These are phyloP conservation scores for Peribatodes rhomboidaria DNA, from an alignment of 2,888 invertebrate genomes.

Conservation along the genomic window DNA sequence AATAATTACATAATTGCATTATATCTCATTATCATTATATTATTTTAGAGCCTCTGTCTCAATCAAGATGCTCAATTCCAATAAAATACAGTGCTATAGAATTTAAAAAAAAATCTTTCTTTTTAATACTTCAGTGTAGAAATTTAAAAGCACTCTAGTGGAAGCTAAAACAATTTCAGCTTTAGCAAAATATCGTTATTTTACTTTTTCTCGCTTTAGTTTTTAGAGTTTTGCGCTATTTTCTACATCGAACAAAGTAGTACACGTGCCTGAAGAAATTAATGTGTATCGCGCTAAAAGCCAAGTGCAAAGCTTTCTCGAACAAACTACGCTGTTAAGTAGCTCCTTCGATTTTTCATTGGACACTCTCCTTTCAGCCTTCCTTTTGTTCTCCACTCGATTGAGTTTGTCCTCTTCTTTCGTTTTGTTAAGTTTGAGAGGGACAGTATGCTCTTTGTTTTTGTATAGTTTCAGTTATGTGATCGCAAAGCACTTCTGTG, in stretches of 20 bases:
- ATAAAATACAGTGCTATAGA: too few relatives aligned
- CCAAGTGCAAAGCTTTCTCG: conserved; percentile 59
- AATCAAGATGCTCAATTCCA: too few relatives aligned
- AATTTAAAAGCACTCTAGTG: conserved; percentile 10
- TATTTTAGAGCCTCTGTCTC: too few relatives aligned
- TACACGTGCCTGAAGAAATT: conserved; percentile 54
- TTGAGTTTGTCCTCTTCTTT: conserved; percentile 27
- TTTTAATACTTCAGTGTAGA: too few relatives aligned
- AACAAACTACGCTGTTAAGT: conserved; percentile 56
- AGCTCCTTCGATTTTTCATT: conserved; percentile 37
- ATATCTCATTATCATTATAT: too few relatives aligned
- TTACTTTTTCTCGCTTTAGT: conserved; percentile 11
- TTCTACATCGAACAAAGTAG: conserved; percentile 48
- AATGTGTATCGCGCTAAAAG: conserved; percentile 60
- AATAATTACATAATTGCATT: too few relatives aligned
- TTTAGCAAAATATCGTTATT: conserved; percentile 17
- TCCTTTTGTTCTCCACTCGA: conserved; percentile 20
- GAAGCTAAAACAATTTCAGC: conserved; percentile 12
- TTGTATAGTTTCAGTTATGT: conserved; percentile 44
- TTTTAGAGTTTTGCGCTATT: conserved; percentile 37
- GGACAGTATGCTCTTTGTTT: conserved; percentile 32
- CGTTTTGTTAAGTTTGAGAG: conserved; percentile 29
- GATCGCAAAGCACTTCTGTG: conserved; percentile 53
- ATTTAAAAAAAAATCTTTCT: too few relatives aligned
- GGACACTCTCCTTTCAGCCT: conserved; percentile 22